These are phyloP conservation scores for Steromphala cineraria DNA, from an alignment of 2,888 invertebrate species.

Conservation along the genomic window DNA sequence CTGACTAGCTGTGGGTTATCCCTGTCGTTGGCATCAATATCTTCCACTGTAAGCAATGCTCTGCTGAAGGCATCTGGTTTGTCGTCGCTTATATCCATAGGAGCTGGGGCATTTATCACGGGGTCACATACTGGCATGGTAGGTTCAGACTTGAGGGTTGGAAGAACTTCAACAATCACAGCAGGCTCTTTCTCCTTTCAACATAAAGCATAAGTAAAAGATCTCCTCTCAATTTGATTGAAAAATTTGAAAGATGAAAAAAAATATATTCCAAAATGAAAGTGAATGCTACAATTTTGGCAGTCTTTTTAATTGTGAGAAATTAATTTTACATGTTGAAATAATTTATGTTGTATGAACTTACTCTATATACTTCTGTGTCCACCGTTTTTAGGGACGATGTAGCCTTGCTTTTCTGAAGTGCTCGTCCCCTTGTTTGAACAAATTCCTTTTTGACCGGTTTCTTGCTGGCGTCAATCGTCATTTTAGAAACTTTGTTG, in stretches of 20 bases:
- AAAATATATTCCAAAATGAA: too few species aligned
- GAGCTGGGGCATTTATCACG: constrained; percentile 41
- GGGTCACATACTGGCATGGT: constrained; percentile 40
- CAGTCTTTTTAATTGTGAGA: too few species aligned
- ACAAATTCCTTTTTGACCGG: constrained; percentile 63
- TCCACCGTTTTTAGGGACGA: constrained; percentile 42
- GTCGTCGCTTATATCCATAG: constrained; percentile 67
- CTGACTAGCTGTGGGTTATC: constrained; percentile 87
- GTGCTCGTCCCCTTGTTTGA: constrained; percentile 39
- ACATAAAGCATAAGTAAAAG: too few species aligned
- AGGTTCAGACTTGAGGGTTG: constrained; percentile 21
- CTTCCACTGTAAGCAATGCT: constrained; percentile 57
- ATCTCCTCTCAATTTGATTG: too few species aligned
- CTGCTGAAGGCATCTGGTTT: constrained; percentile 63
- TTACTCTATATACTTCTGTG: constrained; percentile 20
- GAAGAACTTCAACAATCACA: constrained; percentile 32
- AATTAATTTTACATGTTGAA: too few species aligned
- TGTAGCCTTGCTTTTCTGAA: constrained; percentile 49
- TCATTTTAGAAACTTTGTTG: constrained; percentile 66
- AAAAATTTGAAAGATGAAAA: too few species aligned
- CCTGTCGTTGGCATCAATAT: constrained; percentile 84
- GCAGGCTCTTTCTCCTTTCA: constrained; percentile 28
- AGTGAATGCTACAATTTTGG: not conserved
- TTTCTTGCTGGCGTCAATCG: constrained; percentile 51
- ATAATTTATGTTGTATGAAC: not conserved